Base-by-base conservation (phyloP, 2,888 invertebrate genomes). In the Agonopterix subpropinquella region DNA sequence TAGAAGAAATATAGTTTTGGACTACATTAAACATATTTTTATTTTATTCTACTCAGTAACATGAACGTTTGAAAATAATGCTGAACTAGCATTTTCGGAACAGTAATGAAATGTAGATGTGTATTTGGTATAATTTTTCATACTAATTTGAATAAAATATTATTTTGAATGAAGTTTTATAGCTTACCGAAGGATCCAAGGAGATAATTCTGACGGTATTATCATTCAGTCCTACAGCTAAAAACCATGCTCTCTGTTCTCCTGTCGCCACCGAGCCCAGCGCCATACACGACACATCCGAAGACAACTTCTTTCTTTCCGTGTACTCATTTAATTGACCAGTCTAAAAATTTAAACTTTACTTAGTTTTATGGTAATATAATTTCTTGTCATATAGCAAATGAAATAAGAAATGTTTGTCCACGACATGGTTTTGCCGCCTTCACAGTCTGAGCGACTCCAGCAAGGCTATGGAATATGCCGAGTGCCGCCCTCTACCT, bases 311-410 rank as follows among this genome's bases (percentile, higher is more conserved):
- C 70, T 98, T 98, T 8, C 98, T 91, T 74, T 99, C 98, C 8
- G 98, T 98, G 77, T 98, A 99, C 78, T 99, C 99, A 83, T 99
- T 98, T 46, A 99, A 87, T 79, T 98, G 98, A 1, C 99, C 99
- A 59, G 97, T 96, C 98, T 98, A 78, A 47, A 47, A 7, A 43
- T 15, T 10, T 18, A 15, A n/a, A 36, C 8, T 13, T 13, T 11
- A 43, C 8, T 37, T 43, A 7, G 11, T 35, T 36, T 15, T 4
- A 49, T 10, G 43, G 36, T 13, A 8, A 28, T 4, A 36, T 0
- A 9, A 39, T 39, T 9, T 39, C 1, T 39, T 9, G 10, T 5
- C 9, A 5, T 4, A 39, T 39, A 39, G 39, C 4, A 28, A 13
- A 39, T n/a, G 11, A 50, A 41, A 28, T 41, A 52, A 28, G 28